A percentile compares a stretch with the other conserved stretches of the same genome.
phyloP scores from a whole-genome alignment of 2,113 vertebrate genomes.

The Pandion haliaetus region DNA sequence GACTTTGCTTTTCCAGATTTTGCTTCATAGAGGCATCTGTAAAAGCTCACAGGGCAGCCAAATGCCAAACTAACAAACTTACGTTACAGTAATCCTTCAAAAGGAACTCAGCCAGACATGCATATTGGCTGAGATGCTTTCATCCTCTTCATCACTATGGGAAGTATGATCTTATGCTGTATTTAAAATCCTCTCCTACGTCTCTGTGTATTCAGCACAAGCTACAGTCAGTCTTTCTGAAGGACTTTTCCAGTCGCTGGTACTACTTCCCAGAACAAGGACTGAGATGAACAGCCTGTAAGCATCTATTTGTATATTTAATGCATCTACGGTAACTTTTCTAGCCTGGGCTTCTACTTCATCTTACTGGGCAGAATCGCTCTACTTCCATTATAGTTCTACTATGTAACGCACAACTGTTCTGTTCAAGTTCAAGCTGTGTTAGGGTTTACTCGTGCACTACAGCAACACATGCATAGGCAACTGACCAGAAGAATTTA shows the following conservation, averaged over 20 bases:
- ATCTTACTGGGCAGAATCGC: neutral
- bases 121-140: neutral
- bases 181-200: neutral
- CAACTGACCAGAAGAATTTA: neutral
- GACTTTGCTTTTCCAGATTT: neutral
- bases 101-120: neutral
- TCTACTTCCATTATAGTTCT: neutral
- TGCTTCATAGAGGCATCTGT: neutral
- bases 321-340: neutral
- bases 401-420: neutral
- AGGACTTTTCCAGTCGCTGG: neutral
- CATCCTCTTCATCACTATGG: too few species aligned
- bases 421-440: neutral
- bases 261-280: neutral
- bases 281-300: neutral
- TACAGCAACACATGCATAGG: rapidly evolving
- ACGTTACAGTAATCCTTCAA: neutral
- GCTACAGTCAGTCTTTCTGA: neutral
- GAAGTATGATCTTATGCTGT: neutral
- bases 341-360: neutral
- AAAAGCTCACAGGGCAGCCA: neutral
- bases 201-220: neutral
- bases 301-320: neutral
- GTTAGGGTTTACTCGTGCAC: neutral
- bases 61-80: neutral